A percentile compares a stretch with the other conserved stretches of the same genome.
Conservation (phyloP, 2,888 invertebrate genomes). For the Hypolimnas misippus region DNA sequence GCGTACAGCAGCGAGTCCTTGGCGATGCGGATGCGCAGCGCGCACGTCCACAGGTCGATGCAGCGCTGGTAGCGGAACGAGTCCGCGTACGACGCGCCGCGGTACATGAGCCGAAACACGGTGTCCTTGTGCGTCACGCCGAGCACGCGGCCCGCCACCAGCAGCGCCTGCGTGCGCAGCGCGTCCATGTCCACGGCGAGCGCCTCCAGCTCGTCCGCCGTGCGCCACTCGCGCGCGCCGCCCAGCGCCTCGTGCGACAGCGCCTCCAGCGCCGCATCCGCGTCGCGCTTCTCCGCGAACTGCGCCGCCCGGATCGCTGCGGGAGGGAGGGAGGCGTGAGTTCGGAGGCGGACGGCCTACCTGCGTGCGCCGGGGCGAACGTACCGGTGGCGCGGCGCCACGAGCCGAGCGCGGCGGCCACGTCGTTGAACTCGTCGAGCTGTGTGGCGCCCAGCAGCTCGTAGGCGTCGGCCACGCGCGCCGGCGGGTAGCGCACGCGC, state of each 20-base stretch:
- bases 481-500: conserved; percentile 85
- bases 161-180: conserved; percentile 93
- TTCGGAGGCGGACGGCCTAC: too few relatives aligned
- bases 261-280: conserved; percentile 85
- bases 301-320: conserved; percentile 36
- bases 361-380: too few relatives aligned
- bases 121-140: conserved; percentile 95
- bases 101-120: conserved; percentile 89
- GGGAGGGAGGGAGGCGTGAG: too few relatives aligned
- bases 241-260: conserved; percentile 79
- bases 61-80: conserved; percentile 91
- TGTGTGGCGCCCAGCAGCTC: conserved; percentile 94
- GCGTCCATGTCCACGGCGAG: conserved; percentile 92
- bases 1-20: conserved; percentile 89
- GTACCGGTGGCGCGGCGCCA: conserved; percentile 91
- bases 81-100: conserved; percentile 90
- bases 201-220: conserved; percentile 88
- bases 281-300: conserved; percentile 49
- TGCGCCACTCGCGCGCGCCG: conserved; percentile 91
- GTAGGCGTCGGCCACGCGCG: conserved; percentile 92
- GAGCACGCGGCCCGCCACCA: conserved; percentile 94
- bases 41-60: conserved; percentile 94
- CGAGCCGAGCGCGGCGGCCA: conserved; percentile 86
- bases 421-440: conserved; percentile 94
- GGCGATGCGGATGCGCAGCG: conserved; percentile 90